Percentiles rank a stretch among this genome's conserved stretches.
These are phyloP conservation scores for Rhinopomastus cyanomelas DNA, from an alignment of 2,113 vertebrate species.

Conservation along the genomic window DNA sequence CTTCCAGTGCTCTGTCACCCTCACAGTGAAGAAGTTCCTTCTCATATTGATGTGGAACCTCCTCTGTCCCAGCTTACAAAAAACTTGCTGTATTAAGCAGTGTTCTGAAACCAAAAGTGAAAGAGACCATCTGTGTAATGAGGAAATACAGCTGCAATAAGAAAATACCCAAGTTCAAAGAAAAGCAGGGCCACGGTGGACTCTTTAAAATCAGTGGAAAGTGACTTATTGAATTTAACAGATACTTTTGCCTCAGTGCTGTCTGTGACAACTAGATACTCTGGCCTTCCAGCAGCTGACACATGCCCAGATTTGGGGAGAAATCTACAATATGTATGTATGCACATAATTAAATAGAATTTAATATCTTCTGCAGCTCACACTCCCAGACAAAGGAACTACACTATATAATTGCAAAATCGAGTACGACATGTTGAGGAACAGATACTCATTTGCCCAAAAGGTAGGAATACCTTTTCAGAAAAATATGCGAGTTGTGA, in stretches of 20 bases:
- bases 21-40: too few relatives aligned
- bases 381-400: neutral
- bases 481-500: neutral
- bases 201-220: neutral
- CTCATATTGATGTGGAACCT: too few relatives aligned
- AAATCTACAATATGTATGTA: neutral
- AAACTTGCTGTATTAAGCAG: neutral
- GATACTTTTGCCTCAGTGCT: neutral
- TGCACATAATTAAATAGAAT: constrained; percentile 45
- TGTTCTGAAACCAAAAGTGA: neutral
- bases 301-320: neutral
- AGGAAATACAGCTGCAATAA: neutral
- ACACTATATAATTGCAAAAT: neutral
- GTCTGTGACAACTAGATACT: neutral
- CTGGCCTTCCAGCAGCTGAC: neutral
- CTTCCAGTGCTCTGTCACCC: too few relatives aligned
- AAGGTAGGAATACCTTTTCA: neutral
- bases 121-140: neutral
- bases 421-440: neutral
- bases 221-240: neutral
- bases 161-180: neutral
- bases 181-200: neutral
- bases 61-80: neutral
- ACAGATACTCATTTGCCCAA: neutral
- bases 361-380: neutral